Percentiles rank a stretch among this genome's conserved stretches.
These are phyloP conservation scores for Mylabris sibirica DNA, from an alignment of 2,888 invertebrate species.

Conservation along the genomic window DNA sequence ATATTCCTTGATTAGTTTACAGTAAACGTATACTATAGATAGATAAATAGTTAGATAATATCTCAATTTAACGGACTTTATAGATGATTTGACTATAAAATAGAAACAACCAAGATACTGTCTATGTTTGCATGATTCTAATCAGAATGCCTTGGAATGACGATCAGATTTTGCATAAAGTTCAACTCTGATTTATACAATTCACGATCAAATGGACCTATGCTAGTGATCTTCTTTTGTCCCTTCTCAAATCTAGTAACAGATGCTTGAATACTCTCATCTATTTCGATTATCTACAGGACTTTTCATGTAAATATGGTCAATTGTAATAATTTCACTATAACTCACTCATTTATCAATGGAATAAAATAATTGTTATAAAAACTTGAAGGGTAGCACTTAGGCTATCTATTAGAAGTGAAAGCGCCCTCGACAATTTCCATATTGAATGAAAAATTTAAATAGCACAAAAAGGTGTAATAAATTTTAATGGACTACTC, in stretches of 20 bases:
- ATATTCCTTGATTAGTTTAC: not conserved
- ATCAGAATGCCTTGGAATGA: not conserved
- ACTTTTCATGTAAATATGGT: too few species aligned
- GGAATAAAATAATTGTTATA: too few species aligned
- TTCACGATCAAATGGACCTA: not conserved
- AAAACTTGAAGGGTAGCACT: too few species aligned
- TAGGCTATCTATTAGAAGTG: too few species aligned
- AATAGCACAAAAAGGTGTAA: too few species aligned
- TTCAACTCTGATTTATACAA: not conserved
- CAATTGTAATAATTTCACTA: too few species aligned
- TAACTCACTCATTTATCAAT: too few species aligned
- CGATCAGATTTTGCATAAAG: not conserved
- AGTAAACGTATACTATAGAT: too few species aligned
- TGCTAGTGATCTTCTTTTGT: not conserved
- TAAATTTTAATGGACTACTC: too few species aligned
- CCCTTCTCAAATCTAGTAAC: conserved; percentile 3
- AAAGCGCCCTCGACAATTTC: too few species aligned
- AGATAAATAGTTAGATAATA: not conserved
- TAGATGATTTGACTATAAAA: not conserved
- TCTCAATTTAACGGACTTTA: conserved; percentile 2
- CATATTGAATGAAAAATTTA: too few species aligned
- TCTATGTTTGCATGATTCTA: not conserved
- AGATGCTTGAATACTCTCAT: not conserved
- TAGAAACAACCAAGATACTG: not conserved
- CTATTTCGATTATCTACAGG: not conserved